Evolutionary conservation across 2,113 vertebrate genomes (phyloP), one percentile per base, ranked within the genome.

Genomic region (Murina feae): DNA sequence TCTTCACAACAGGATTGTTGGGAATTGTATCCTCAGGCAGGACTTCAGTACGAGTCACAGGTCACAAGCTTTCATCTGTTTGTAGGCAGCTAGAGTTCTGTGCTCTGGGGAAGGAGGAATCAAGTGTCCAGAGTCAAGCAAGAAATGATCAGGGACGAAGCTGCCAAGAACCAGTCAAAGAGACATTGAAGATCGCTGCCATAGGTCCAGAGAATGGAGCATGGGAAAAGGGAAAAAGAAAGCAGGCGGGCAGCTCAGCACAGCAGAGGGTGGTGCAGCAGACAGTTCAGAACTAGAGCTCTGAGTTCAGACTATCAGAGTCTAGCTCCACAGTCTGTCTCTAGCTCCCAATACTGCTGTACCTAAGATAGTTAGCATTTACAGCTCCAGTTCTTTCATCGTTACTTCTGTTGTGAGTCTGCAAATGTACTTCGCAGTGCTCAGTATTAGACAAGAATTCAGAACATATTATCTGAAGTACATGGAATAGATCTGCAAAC

Each of bases 301-400:
- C 35, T 17, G 51, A 89, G 28, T 71, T 71, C 32, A 63, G 18
- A 58, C 17, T 37, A 28, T 12, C n/a, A 9, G n/a, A 83, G 32
- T 74, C 55, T 49, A 79, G 25, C 2, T 58, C 20, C 4, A 55
- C 42, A 25, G 0, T 81, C 28, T 28, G 32, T 3, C 32, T 7
- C 12, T 72, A 53, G 2, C 13, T 81, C 14, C 5, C 3, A 2
- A 0, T 16, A 2, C n/a, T 1, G 7, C 2, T 81, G 23, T 65
- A 17, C 21, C 13, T 49, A 89, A 86, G 39, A 30, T 37, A 49
- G 60, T 86, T 9, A 90, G 21, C 17, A n/a, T 13, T 44, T 53
- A 58, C 0, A 4, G 0, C 17, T 79, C 78, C 23, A 30, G 2
- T 44, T 60, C 5, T 35, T 14, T 68, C 53, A 35, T 32, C 12